phyloP scores from a whole-genome alignment of 2,888 invertebrate species.

The Pristionchus exspectatus region DNA sequence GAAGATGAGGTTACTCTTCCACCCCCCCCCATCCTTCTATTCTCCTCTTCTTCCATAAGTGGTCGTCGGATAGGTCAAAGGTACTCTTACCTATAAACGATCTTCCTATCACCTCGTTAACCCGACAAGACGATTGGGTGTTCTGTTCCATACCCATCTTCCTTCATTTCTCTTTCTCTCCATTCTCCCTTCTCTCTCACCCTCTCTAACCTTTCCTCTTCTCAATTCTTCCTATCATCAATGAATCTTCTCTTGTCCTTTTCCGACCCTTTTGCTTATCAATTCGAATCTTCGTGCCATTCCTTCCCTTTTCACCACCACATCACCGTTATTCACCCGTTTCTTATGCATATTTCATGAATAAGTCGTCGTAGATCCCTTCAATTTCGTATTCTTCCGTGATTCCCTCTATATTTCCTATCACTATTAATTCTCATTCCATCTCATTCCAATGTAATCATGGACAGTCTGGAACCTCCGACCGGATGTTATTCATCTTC shows the following conservation, averaged over 20 bases:
- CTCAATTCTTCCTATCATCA: neutral
- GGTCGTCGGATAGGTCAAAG: conserved; percentile 4
- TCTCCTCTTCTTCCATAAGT: neutral
- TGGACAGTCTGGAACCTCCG: neutral
- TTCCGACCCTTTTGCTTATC: neutral
- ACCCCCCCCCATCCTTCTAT: neutral
- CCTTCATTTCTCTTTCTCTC: neutral
- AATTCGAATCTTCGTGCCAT: neutral
- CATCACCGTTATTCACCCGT: neutral
- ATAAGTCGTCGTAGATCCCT: neutral
- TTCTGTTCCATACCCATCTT: neutral
- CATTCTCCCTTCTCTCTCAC: neutral
- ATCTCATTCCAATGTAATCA: neutral
- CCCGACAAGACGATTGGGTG: neutral
- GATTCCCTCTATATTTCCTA: neutral
- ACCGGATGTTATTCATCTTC: conserved; percentile 27
- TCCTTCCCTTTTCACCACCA: neutral
- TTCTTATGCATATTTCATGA: neutral
- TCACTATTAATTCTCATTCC: neutral
- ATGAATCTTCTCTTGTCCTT: neutral
- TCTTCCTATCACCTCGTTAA: neutral
- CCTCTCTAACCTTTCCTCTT: neutral
- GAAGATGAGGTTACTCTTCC: neutral
- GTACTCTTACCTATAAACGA: neutral
- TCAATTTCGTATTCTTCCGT: neutral